These are phyloP conservation scores for Poecile montanus DNA, from an alignment of 2,797 vertebrate genomes.

Conservation along the genomic window DNA sequence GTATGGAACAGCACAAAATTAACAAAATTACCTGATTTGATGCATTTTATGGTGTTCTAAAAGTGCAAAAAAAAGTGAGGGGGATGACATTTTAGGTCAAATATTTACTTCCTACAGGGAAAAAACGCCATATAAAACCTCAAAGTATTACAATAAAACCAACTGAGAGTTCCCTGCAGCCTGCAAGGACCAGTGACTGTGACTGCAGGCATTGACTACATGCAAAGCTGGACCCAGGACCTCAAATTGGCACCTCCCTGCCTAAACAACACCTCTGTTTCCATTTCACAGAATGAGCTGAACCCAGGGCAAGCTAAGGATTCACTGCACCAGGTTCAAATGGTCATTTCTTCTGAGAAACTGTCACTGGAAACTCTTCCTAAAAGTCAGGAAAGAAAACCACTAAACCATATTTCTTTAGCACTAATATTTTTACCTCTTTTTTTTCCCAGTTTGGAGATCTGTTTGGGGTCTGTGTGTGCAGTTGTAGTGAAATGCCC, in stretches of 20 bases:
- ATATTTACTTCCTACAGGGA: neutral
- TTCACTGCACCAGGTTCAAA: neutral
- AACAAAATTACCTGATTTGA: neutral
- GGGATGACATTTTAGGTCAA: neutral
- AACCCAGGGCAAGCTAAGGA: neutral
- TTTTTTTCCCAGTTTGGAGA: neutral
- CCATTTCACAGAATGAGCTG: neutral
- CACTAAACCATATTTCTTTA: neutral
- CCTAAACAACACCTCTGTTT: neutral
- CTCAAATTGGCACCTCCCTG: neutral
- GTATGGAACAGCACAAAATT: neutral
- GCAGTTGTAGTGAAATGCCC: neutral
- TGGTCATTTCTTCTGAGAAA: neutral
- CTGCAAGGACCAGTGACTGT: neutral
- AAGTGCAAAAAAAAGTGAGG: neutral
- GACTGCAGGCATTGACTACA: rapidly evolving
- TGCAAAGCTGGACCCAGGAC: neutral
- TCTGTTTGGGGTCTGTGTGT: neutral
- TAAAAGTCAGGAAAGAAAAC: neutral
- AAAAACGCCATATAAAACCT: neutral
- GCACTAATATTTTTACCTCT: neutral
- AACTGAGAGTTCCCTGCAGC: neutral
- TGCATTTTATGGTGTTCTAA: neutral
- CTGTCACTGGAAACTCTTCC: neutral
- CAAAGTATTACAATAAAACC: neutral